phyloP scores from a whole-genome alignment of 1,140 invertebrate genomes.

The Dolichoris vasculosae region DNA sequence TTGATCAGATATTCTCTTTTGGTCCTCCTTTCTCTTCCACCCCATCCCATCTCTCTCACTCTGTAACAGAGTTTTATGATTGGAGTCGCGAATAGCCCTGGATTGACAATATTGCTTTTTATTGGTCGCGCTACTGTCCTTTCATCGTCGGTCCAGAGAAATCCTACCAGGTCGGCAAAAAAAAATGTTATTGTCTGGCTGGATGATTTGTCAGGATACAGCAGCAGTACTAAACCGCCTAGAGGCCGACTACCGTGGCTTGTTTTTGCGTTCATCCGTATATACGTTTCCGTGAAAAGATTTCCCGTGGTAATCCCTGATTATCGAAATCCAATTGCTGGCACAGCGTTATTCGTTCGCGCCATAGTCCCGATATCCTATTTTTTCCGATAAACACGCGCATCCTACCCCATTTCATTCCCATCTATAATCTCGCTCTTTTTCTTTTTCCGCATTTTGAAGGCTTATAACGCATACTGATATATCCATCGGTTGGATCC shows the following conservation, averaged over 20 bases:
- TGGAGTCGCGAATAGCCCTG: conserved; percentile 11
- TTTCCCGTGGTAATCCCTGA: conserved; percentile 56
- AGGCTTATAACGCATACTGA: not conserved
- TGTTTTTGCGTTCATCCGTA: conserved; percentile 50
- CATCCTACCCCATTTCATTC: conserved; percentile 18
- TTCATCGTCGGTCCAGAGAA: conserved; percentile 20
- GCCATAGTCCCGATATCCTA: not conserved
- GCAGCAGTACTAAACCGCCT: not conserved
- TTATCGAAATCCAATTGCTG: conserved; percentile 59
- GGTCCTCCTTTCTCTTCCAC: not conserved
- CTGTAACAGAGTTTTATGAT: conserved; percentile 38
- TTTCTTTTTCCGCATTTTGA: not conserved
- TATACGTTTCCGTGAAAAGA: conserved; percentile 32
- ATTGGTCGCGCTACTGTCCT: conserved; percentile 37
- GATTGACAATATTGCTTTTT: conserved; percentile 51
- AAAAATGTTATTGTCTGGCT: conserved; percentile 54
- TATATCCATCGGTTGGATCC: not conserved
- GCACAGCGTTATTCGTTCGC: conserved; percentile 50
- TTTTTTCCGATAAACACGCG: conserved; percentile 50
- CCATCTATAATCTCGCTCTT: not conserved
- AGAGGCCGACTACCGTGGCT: conserved; percentile 4
- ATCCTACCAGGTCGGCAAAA: conserved; percentile 17
- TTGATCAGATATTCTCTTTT: not conserved
- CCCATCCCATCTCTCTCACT: not conserved
- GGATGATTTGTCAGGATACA: conserved; percentile 55